Evolutionary conservation across 64 coral and sea anemone species (phyloP).

Genomic region (Porites australiensis): DNA sequence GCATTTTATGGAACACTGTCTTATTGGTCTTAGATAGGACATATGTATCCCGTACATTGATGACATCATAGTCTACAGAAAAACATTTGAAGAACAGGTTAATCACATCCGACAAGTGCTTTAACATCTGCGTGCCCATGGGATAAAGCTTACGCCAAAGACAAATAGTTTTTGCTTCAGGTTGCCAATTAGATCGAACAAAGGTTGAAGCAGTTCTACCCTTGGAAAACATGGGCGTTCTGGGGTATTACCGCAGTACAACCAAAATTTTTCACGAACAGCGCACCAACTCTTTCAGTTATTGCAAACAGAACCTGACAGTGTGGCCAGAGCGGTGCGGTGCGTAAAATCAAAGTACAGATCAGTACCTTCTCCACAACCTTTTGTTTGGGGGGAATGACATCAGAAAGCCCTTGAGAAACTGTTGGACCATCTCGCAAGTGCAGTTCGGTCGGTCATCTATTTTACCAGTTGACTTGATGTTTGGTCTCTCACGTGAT

Average conservation of each 20-base stretch:
- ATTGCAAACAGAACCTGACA: background rate
- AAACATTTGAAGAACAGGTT: constrained; percentile 30
- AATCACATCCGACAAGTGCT: background rate
- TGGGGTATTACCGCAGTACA: background rate
- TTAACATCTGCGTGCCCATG: background rate
- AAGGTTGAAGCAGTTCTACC: background rate
- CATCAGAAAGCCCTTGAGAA: background rate
- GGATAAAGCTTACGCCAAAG: background rate
- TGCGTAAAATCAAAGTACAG: background rate
- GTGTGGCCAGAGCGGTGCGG: background rate
- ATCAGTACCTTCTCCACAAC: background rate
- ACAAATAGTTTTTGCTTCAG: constrained; percentile 10
- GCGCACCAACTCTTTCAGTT: background rate
- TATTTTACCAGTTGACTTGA: constrained; percentile 59
- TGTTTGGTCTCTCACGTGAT: constrained; percentile 47
- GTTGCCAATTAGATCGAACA: background rate
- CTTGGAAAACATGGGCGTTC: background rate
- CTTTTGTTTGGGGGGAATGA: background rate
- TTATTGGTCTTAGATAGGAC: background rate
- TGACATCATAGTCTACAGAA: constrained; percentile 15
- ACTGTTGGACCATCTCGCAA: background rate
- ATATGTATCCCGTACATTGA: constrained; percentile 34
- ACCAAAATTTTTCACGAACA: background rate
- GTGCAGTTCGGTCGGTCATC: constrained; percentile 56
- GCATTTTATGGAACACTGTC: constrained; percentile 2